A percentile compares a stretch with the other conserved stretches of the same genome.
Evolutionary conservation across 2,113 vertebrate species (phyloP).

Genomic region (Benitochromis conjunctus): DNA sequence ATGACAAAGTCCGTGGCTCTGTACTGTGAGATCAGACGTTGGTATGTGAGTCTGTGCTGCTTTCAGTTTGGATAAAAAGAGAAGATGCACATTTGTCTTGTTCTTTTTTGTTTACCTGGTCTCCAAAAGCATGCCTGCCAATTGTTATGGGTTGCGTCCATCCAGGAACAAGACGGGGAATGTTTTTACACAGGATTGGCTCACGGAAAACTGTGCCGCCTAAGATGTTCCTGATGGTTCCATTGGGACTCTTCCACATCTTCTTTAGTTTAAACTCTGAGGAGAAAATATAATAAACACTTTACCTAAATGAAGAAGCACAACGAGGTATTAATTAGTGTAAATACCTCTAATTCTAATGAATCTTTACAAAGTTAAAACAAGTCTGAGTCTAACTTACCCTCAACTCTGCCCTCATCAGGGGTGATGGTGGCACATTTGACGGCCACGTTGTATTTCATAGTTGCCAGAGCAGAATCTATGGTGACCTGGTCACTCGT

Average conservation of each 20-base stretch:
- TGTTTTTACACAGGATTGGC: conserved; percentile 94
- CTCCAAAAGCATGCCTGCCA: conserved; percentile 90
- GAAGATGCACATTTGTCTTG: neutral
- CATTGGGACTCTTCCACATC: conserved; percentile 98
- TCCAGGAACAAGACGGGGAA: conserved; percentile 89
- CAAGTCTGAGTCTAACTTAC: conserved; percentile 49
- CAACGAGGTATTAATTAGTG: neutral
- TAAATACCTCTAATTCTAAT: neutral
- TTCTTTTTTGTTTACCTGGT: conserved; percentile 78
- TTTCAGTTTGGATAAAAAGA: neutral
- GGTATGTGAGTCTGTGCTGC: neutral
- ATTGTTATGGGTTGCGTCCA: conserved; percentile 93
- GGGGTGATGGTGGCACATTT: conserved; percentile 98
- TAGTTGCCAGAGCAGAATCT: conserved; percentile 89
- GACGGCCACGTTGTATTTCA: conserved; percentile 89
- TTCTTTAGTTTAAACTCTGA: conserved; percentile 94
- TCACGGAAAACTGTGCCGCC: conserved; percentile 95
- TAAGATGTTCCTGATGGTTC: conserved; percentile 95
- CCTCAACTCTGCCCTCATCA: conserved; percentile 89
- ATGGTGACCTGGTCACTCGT: conserved; percentile 93
- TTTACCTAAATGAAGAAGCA: neutral
- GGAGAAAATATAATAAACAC: neutral
- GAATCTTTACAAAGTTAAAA: neutral
- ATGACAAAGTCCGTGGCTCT: conserved; percentile 91
- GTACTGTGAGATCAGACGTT: conserved; percentile 75